Conservation (phyloP, 2,888 invertebrate genomes). For the Hirtodrosophila alboralis region DNA sequence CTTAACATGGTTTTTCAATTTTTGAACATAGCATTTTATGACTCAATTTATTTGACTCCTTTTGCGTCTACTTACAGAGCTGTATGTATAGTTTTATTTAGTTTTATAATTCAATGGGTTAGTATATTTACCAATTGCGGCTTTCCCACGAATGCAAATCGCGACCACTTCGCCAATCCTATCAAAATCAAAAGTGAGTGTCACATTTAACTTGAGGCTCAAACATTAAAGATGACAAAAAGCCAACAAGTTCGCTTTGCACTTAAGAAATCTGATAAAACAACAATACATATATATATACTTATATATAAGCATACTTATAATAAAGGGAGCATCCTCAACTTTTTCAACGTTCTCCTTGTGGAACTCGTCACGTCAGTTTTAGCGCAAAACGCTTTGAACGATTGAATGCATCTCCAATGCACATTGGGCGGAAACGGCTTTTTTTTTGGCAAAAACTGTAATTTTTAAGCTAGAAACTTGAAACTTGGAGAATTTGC, state of each 20-base stretch:
- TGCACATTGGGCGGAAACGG: too few relatives aligned
- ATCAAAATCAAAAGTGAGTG: constrained; percentile 66
- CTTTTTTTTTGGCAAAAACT: too few relatives aligned
- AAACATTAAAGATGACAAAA: constrained; percentile 81
- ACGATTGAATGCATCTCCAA: constrained; percentile 72
- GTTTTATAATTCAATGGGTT: constrained; percentile 40
- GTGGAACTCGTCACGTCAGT: constrained; percentile 79
- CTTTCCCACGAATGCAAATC: constrained; percentile 62
- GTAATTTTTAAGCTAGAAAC: too few relatives aligned
- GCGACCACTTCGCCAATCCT: constrained; percentile 46
- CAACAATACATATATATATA: background rate
- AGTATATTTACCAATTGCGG: constrained; percentile 37
- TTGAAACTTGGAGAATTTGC: too few relatives aligned
- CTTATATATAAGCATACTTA: too few relatives aligned
- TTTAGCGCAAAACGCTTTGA: constrained; percentile 75
- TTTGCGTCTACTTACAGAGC: constrained; percentile 3
- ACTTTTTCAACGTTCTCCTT: constrained; percentile 24
- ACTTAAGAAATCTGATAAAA: constrained; percentile 75
- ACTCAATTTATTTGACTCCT: constrained; percentile 59
- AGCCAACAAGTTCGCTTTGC: constrained; percentile 79
- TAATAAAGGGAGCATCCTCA: constrained; percentile 19
- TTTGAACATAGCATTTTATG: constrained; percentile 67
- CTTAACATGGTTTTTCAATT: constrained; percentile 77
- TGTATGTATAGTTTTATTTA: constrained; percentile 32
- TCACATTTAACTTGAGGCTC: constrained; percentile 78